These are phyloP conservation scores for Odontocerum albicorne DNA, from an alignment of 2,888 invertebrate species.

Conservation along the genomic window DNA sequence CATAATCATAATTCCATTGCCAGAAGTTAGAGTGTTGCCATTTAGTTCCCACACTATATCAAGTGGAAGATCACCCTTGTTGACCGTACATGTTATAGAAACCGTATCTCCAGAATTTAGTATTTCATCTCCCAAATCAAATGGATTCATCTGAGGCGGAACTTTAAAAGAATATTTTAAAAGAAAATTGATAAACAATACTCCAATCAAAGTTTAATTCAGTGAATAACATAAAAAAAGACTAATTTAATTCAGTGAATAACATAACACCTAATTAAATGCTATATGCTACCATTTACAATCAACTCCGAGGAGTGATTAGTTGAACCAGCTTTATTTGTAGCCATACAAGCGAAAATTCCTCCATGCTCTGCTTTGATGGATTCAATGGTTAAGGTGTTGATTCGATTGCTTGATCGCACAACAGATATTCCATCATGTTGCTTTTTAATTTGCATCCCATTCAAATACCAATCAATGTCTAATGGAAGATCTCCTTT, in stretches of 20 bases:
- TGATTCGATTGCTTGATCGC: slow-evolving; percentile 52
- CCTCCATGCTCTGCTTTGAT: slow-evolving; percentile 61
- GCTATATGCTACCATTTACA: slow-evolving; percentile 52
- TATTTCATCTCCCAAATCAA: slow-evolving; percentile 63
- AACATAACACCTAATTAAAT: not conserved
- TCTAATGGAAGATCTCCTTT: slow-evolving; percentile 71
- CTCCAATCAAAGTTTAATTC: too few species aligned
- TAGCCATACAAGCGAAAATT: slow-evolving; percentile 63
- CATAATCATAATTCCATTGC: slow-evolving; percentile 54
- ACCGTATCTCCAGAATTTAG: slow-evolving; percentile 66
- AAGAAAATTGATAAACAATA: too few species aligned
- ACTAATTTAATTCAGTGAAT: too few species aligned
- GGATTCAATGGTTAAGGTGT: slow-evolving; percentile 56
- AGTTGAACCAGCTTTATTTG: slow-evolving; percentile 60
- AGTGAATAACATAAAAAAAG: too few species aligned
- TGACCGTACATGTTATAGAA: slow-evolving; percentile 63
- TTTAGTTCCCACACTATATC: slow-evolving; percentile 67
- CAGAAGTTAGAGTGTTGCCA: slow-evolving; percentile 43
- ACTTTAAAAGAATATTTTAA: slow-evolving; percentile 43
- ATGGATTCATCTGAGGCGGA: slow-evolving; percentile 51
- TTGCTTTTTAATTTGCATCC: slow-evolving; percentile 50
- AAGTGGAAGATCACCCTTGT: slow-evolving; percentile 70
- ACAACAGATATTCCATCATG: slow-evolving; percentile 52
- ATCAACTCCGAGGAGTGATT: slow-evolving; percentile 54
- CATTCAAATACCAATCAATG: slow-evolving; percentile 72